Conservation (phyloP, 2,113 vertebrate genomes). For the Gopherus flavomarginatus region DNA sequence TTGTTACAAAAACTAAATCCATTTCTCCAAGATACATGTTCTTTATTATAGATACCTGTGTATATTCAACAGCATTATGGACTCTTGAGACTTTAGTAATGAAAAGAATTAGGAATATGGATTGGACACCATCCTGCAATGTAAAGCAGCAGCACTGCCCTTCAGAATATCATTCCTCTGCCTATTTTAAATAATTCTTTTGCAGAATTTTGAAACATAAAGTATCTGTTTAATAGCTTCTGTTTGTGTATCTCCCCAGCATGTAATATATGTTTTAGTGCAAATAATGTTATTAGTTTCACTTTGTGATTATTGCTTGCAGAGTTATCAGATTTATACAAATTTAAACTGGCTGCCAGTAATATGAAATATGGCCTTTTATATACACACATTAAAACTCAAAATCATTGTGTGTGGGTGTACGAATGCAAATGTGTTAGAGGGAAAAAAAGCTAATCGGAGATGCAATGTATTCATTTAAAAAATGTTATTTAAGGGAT, state of each 20-base stretch:
- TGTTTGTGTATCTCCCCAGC: slow-evolving; percentile 48
- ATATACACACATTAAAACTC: slow-evolving; percentile 56
- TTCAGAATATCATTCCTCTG: slow-evolving; percentile 53
- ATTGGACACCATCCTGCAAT: slow-evolving; percentile 58
- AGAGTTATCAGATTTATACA: slow-evolving; percentile 71
- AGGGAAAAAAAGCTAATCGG: slow-evolving; percentile 29
- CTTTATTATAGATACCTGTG: slow-evolving; percentile 80
- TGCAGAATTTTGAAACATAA: slow-evolving; percentile 39
- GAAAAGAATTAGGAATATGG: slow-evolving; percentile 75
- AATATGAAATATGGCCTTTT: slow-evolving; percentile 57
- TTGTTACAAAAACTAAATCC: slow-evolving; percentile 81
- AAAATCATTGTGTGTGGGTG: slow-evolving; percentile 47
- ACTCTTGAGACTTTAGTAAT: slow-evolving; percentile 75
- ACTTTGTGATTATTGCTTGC: slow-evolving; percentile 66
- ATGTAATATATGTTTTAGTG: slow-evolving; percentile 75
- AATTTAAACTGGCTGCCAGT: slow-evolving; percentile 74
- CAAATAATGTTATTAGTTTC: slow-evolving; percentile 71
- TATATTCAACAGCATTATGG: slow-evolving; percentile 69
- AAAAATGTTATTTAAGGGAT: not conserved
- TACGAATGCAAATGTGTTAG: slow-evolving; percentile 47
- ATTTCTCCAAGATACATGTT: slow-evolving; percentile 79
- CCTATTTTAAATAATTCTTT: slow-evolving; percentile 53
- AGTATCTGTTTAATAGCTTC: slow-evolving; percentile 20
- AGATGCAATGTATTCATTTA: slow-evolving; percentile 32
- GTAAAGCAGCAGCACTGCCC: slow-evolving; percentile 59